Evolutionary conservation across 1,140 invertebrate genomes (phyloP).

Genomic region (Cyphomyrmex costatus): DNA sequence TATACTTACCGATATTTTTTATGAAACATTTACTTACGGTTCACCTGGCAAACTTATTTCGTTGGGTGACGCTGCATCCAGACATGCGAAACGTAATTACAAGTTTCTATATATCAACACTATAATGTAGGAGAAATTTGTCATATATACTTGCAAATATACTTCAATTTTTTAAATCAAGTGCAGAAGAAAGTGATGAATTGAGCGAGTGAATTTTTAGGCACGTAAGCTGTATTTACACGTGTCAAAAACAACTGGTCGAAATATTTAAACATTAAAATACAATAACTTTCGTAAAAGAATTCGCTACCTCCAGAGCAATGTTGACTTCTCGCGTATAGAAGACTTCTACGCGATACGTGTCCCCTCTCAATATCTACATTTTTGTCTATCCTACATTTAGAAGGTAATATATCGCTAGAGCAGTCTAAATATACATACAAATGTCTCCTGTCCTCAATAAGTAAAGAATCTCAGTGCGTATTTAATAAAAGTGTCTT

Average conservation of each 20-base stretch:
- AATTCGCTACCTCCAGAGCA: slow-evolving; percentile 71
- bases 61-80: slow-evolving; percentile 5
- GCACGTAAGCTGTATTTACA: slow-evolving; percentile 77
- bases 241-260: slow-evolving; percentile 73
- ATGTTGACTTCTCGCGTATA: slow-evolving; percentile 40
- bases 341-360: not conserved
- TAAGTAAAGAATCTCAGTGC: slow-evolving; percentile 60
- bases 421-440: slow-evolving; percentile 67
- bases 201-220: slow-evolving; percentile 68
- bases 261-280: slow-evolving; percentile 72
- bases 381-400: slow-evolving; percentile 63
- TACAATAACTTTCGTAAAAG: slow-evolving; percentile 74
- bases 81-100: not conserved
- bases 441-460: slow-evolving; percentile 50
- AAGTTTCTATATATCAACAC: not conserved
- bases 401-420: slow-evolving; percentile 51
- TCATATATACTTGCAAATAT: not conserved
- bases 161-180: slow-evolving; percentile 7
- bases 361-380: slow-evolving; percentile 54
- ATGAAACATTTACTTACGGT: not conserved
- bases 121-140: not conserved
- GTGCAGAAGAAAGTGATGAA: slow-evolving; percentile 40
- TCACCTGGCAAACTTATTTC: not conserved
- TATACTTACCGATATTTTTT: slow-evolving; percentile 10
- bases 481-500: slow-evolving; percentile 65